Base-by-base conservation (phyloP, 2,113 vertebrate genomes). In the Carassius carassius region DNA sequence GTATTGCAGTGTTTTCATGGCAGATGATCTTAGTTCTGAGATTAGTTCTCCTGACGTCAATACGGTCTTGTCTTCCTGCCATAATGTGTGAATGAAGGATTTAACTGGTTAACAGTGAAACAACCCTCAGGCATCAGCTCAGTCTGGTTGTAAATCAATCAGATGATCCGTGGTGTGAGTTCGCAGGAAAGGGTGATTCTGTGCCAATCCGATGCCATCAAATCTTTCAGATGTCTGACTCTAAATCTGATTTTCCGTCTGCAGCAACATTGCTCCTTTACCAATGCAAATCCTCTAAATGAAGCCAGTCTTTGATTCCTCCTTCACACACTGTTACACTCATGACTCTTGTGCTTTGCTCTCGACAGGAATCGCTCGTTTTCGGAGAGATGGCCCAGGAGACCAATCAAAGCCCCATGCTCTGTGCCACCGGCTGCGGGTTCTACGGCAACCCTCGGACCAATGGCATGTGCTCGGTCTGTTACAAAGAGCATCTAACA, bases 371-470 rank as follows among this genome's bases (percentile, higher is more conserved):
- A 82, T 84, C 32, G 69, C 80, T 82, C 54, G 67, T 54, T 84
- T 85, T 85, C 62, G 85, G 87, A 81, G 75, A 93, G 88, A 97
- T 97, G 96, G 96, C 96, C 84, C 96, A 97, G 93, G 95, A 97
- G 92, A 96, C 96, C 5, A 97, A 97, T 92, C 95, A 96, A 84
- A 96, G 95, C 14, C 95, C 95, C 73, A 95, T 95, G 91, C 91
- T 95, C 85, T 97, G 96, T 62, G 93, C 96, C 90, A 96, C 92
- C 0, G 96, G 96, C 90, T 97, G 96, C 29, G 96, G 96, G 63
- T 97, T 97, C 91, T 97, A 96, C 25, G 96, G 96, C 88, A 97
- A 96, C 92, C 96, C 96, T 47, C 92, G 96, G 49, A 97, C 96
- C 90, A 96, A 95, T 32, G 96, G 96, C 86, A 97, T 97, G 96